Percentiles rank a stretch among this genome's conserved stretches.
phyloP scores from a whole-genome alignment of 2,797 vertebrate genomes.

The Myiothlypis coronata region DNA sequence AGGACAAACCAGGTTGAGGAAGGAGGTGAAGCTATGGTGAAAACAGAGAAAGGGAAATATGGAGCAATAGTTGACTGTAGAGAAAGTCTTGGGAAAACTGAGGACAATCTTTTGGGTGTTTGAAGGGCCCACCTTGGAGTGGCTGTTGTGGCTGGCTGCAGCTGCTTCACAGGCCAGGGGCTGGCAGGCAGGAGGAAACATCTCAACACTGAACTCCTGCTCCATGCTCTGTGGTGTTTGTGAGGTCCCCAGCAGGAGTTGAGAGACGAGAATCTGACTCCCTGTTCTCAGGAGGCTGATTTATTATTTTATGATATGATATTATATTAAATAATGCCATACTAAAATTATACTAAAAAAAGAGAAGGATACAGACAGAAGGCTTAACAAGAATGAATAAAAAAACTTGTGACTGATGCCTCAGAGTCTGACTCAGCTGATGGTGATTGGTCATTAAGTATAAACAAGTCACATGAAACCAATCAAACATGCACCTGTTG shows the following conservation, averaged over 20 bases:
- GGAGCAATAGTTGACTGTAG: not conserved
- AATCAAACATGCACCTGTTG: not conserved
- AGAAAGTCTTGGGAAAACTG: not conserved
- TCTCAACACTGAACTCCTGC: not conserved
- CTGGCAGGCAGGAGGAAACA: not conserved
- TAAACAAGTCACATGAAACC: not conserved
- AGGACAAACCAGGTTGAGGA: not conserved
- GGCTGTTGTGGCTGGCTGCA: not conserved
- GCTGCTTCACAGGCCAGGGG: not conserved
- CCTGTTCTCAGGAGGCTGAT: not conserved
- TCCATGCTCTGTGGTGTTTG: not conserved
- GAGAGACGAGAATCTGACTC: not conserved
- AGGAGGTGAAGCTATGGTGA: not conserved
- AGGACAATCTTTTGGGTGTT: not conserved
- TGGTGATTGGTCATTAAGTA: not conserved
- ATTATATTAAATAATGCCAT: not conserved
- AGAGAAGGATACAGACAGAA: not conserved
- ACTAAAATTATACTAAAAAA: not conserved
- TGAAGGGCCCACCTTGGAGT: rapidly evolving
- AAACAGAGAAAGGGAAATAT: not conserved
- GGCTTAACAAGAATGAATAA: not conserved
- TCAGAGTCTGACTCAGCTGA: not conserved
- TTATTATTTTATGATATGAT: not conserved
- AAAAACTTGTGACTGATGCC: not conserved
- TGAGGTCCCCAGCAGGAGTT: not conserved